Base-by-base conservation (phyloP, 2,797 vertebrate genomes). In the Chelon auratus region DNA sequence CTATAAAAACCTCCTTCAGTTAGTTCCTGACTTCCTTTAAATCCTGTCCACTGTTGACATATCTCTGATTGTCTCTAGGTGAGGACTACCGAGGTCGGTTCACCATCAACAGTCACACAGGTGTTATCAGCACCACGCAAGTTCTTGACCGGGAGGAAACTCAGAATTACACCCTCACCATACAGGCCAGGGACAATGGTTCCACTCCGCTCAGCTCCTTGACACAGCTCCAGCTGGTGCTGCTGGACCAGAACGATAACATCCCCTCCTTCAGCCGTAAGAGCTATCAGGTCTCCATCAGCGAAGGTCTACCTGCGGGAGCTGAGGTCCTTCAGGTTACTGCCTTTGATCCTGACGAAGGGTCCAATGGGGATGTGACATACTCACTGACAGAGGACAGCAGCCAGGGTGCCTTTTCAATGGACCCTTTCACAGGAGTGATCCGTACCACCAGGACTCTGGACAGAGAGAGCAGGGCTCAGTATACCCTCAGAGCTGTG, bases 221-320 rank as follows among this genome's bases (percentile, higher is more conserved):
- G 60, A 84, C 90, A 39, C 91, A 93, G 42, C 66, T 99, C 58
- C 89, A 77, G 37, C 60, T 99, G 58, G 85, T 76, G 2, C 93
- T 99, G 65, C 84, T 97, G 86, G 97, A 99, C 61, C 94, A 96
- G 89, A 99, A 99, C 5, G 97, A 99, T 76, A 96, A 98, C 85
- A 90, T 74, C 61, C 97, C 97, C 0, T 70, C 89, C 9, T 98
- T 99, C 80, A 72, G 78, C 58, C 82, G 60, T 12, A 94, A 86
- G 50, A 93, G 74, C 47, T 97, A 97, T 87, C 93, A 92, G 9
- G 79, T 92, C 70, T 94, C 93, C 0, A 62, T 98, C 73, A 93
- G 91, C 37, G 98, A 99, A 91, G 95, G 95, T 5, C 68, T 95
- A 2, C 78, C 83, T 0, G 83, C 93, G 6, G 96, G 96, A 11